Evolutionary conservation across 1,140 invertebrate genomes (phyloP), one percentile per base, ranked within the genome.

Genomic region (Aphidius ervi): DNA sequence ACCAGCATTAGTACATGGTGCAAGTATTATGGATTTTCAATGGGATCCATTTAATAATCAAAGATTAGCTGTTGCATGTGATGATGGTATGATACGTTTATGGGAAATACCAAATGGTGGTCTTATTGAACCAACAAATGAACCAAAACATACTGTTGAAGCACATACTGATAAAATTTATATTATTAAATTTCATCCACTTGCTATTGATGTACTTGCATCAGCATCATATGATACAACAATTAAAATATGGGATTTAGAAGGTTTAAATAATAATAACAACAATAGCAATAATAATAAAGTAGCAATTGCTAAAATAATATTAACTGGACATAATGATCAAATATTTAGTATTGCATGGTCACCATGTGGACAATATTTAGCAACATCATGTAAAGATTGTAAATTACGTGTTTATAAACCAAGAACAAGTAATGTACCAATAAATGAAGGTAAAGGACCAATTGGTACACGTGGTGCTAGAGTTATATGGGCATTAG

Each of bases 91-190:
- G 55, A 85, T 98, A 43, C 86, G 89, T 65, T 76, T 96, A 40
- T 97, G 94, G 94, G 86, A 84, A 61, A 88, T 95, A 59, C 86
- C 86, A 0, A 80, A 81, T 6, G 85, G 82, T 5, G 91, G 91
- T 9, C 77, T 94, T 23, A 82, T 83, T 1, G 90, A 88, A 63
- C 86, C 87, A n/a, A 85, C 87, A 2, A 88, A 87, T 58, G 81
- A 83, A 55, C 84, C 88, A 3, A 79, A 82, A 31, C 68, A 73
- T 16, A 79, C 78, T 20, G 82, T 89, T 58, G 78, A 82, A 71
- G 88, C 91, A 6, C 93, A 95, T 70, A 83, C 86, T 6, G 95
- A 97, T 70, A 96, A 95, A 80, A 91, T 97, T 57, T 94, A 93
- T 76, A 87, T 95, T 55, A 86, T 97, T 7, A 88, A 90, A 61